Base-by-base conservation (phyloP, 2,113 vertebrate genomes). In the Elaphurus davidianus region DNA sequence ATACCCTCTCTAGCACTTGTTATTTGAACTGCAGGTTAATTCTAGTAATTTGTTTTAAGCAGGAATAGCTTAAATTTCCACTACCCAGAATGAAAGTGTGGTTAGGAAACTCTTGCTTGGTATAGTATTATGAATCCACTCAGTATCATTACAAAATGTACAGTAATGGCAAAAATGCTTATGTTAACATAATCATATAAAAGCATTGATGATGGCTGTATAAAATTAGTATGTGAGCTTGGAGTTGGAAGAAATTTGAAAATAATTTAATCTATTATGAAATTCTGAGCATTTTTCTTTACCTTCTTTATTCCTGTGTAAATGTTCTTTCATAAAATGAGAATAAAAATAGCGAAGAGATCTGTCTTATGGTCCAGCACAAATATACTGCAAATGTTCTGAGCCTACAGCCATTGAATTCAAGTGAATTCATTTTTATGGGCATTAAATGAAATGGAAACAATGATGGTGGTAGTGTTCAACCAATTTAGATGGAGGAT, bases 391-490 rank as follows among this genome's bases (percentile, higher is more conserved):
- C 87, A 86, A 94, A 89, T 97, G 71, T 81, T 88, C 82, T 45
- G 59, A 88, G 93, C 40, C 95, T 45, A 71, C 50, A 76, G 91
- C 67, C 84, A 88, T 57, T 91, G 91, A 93, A 97, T 93, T 91
- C 78, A 60, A 95, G 71, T 43, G 79, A 87, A 90, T 97, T 95
- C 71, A 50, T 85, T 96, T 96, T 96, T 89, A 95, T 96, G 90
- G 89, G 83, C 83, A 92, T 83, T 94, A 95, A 97, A 96, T 96
- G 97, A 96, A 91, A 97, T 57, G 97, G 96, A 97, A 98, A 94
- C 93, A 94, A 36, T 76, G 83, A 74, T 28, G 71, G 90, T 74
- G 87, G 90, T 81, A 79, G 78, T 57, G 60, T 55, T 97, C 92
- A 96, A 52, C 95, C 92, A 97, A 33, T 94, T 97, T 81, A 50